Percentiles rank a stretch among this genome's conserved stretches.
Conservation (phyloP, 2,113 vertebrate genomes). For the Cephalopholis sonnerati region DNA sequence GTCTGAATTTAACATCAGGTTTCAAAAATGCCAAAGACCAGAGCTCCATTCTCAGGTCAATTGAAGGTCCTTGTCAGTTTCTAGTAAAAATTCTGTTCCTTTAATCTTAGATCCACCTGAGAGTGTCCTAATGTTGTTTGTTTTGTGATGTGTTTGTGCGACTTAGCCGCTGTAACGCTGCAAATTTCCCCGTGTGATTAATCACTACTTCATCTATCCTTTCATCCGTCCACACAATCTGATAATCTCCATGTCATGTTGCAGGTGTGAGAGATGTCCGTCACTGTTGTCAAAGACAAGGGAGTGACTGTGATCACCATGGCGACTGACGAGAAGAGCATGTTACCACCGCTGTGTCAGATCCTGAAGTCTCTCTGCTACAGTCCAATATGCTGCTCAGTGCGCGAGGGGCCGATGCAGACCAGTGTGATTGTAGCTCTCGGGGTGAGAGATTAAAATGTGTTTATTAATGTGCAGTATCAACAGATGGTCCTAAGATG, state of each 20-base stretch:
- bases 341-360: constrained; percentile 51
- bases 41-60: too few species aligned
- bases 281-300: constrained; percentile 33
- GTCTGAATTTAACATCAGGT: too few species aligned
- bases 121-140: too few species aligned
- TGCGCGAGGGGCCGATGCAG: background rate
- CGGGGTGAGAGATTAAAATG: constrained; percentile 60
- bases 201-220: too few species aligned
- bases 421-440: constrained; percentile 10
- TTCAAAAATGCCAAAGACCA: too few species aligned
- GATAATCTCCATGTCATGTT: background rate
- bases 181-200: too few species aligned
- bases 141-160: too few species aligned
- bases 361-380: constrained; percentile 60
- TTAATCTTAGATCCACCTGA: too few species aligned
- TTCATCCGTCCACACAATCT: too few species aligned
- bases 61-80: too few species aligned
- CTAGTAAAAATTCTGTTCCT: background rate
- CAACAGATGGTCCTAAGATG: background rate
- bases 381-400: constrained; percentile 43
- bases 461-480: too few species aligned
- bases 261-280: constrained; percentile 48
- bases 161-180: too few species aligned
- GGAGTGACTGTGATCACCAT: constrained; percentile 51
- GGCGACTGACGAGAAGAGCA: constrained; percentile 26